Percentiles rank a stretch among this genome's conserved stretches.
phyloP scores from a whole-genome alignment of 2,888 invertebrate species.

The Eilema griseolum region DNA sequence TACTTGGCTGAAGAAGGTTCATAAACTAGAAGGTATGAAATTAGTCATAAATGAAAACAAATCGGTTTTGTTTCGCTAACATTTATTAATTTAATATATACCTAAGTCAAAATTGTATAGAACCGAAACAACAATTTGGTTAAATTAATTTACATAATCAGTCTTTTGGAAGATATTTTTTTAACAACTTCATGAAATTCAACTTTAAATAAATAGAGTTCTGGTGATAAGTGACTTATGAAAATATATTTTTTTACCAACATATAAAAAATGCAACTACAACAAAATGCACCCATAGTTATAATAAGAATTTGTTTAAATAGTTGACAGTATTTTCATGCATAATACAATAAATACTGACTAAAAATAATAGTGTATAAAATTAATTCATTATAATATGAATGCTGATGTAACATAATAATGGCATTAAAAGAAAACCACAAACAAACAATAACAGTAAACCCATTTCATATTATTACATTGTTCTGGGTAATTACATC shows the following conservation, averaged over 20 bases:
- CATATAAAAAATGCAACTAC: not conserved
- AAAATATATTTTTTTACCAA: too few relatives aligned
- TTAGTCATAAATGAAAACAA: not conserved
- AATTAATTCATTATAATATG: not conserved
- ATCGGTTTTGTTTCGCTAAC: conserved; percentile 66
- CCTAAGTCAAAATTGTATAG: conserved; percentile 73
- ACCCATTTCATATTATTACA: not conserved
- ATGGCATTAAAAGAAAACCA: not conserved
- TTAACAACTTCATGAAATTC: conserved; percentile 59
- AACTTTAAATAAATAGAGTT: conserved; percentile 35
- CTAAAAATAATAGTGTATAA: not conserved
- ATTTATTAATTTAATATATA: conserved; percentile 70
- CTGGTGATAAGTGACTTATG: conserved; percentile 28
- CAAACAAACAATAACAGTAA: not conserved
- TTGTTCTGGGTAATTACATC: not conserved
- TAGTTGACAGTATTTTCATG: too few relatives aligned
- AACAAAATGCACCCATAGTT: too few relatives aligned
- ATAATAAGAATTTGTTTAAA: too few relatives aligned
- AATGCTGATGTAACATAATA: not conserved
- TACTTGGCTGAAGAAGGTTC: too few relatives aligned
- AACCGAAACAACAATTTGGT: conserved; percentile 71
- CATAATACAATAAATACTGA: too few relatives aligned
- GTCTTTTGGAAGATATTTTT: conserved; percentile 81
- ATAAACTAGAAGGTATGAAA: not conserved
- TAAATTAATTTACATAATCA: conserved; percentile 67